Percentiles rank a stretch among this genome's conserved stretches.
These are phyloP conservation scores for Hirtodrosophila alboralis DNA, from an alignment of 2,888 invertebrate genomes.

Conservation along the genomic window DNA sequence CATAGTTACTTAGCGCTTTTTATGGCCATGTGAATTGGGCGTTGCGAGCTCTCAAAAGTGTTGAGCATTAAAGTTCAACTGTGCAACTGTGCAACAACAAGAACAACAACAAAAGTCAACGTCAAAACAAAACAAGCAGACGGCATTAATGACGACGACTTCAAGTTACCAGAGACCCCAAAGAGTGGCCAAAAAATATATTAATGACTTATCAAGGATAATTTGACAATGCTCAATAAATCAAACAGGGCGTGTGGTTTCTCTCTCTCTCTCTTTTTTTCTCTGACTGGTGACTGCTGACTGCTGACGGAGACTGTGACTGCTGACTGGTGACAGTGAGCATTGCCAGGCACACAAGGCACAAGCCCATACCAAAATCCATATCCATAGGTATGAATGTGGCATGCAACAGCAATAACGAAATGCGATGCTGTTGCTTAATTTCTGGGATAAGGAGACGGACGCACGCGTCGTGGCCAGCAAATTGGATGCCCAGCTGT, in stretches of 20 bases:
- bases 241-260: conserved; percentile 78
- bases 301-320: not conserved
- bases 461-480: conserved; percentile 49
- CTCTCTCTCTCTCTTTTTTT: conserved; percentile 1
- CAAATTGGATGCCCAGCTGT: conserved; percentile 78
- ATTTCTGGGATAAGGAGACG: conserved; percentile 54
- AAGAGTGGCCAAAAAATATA: conserved; percentile 77
- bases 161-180: conserved; percentile 4
- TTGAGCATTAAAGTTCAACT: conserved; percentile 63
- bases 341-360: conserved; percentile 18
- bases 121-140: conserved; percentile 62
- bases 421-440: conserved; percentile 74
- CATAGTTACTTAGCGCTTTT: conserved; percentile 60
- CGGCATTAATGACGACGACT: conserved; percentile 47
- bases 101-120: conserved; percentile 46
- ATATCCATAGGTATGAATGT: conserved; percentile 38
- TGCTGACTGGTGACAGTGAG: conserved; percentile 31
- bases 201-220: conserved; percentile 85
- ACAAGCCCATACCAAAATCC: conserved; percentile 8
- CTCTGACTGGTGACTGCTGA: not conserved
- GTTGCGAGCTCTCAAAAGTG: conserved; percentile 52
- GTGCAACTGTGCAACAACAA: conserved; percentile 38
- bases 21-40: conserved; percentile 69
- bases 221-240: conserved; percentile 84
- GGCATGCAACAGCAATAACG: conserved; percentile 25